Evolutionary conservation across 2,797 vertebrate genomes (phyloP).

Genomic region (Meda fulgida): DNA sequence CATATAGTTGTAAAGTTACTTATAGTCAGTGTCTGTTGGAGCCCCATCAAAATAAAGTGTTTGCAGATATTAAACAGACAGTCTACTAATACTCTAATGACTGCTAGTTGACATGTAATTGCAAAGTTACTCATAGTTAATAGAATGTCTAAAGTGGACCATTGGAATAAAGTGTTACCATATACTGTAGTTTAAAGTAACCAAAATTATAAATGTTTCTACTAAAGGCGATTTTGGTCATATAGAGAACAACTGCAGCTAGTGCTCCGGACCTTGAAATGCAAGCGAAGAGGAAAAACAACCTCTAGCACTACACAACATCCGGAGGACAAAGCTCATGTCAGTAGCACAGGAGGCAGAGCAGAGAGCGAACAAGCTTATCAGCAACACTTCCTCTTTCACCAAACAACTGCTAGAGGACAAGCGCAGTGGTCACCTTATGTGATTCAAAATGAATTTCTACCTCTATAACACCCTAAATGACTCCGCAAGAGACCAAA

Average conservation of each 20-base stretch:
- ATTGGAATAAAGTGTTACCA: not conserved
- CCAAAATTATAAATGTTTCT: not conserved
- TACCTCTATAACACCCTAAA: not conserved
- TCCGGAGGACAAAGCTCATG: not conserved
- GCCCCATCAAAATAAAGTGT: not conserved
- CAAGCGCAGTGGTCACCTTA: not conserved
- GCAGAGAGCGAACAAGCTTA: not conserved
- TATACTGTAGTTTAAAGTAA: not conserved
- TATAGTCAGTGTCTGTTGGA: not conserved
- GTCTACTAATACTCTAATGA: not conserved
- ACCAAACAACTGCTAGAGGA: conserved; percentile 9
- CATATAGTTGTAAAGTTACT: not conserved
- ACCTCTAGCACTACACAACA: not conserved
- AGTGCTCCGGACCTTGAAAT: not conserved
- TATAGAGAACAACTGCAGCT: not conserved
- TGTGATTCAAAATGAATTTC: not conserved
- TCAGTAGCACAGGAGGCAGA: not conserved
- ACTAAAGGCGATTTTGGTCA: not conserved
- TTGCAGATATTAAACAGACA: not conserved
- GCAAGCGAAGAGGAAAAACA: not conserved
- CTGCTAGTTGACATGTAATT: not conserved
- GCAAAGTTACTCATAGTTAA: too few species aligned
- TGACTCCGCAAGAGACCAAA: not conserved
- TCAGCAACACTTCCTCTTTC: not conserved
- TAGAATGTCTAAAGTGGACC: not conserved